Evolutionary conservation across 2,113 vertebrate species (phyloP).

Genomic region (Hemibagrus wyckioides): DNA sequence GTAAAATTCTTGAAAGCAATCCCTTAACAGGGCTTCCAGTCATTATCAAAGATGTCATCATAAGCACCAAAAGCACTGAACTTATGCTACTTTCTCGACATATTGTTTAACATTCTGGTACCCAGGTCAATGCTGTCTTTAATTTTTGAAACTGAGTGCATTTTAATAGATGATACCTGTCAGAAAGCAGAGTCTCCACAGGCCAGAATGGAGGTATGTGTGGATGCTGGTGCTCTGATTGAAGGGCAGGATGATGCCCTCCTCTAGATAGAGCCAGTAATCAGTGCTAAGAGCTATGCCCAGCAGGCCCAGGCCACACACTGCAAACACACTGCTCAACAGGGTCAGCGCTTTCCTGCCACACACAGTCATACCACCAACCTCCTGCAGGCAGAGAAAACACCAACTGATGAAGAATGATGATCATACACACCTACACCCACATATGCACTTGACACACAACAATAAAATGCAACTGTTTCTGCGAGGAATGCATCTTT

Average conservation of each 20-base stretch:
- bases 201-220: slow-evolving; percentile 88
- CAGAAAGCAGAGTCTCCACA: slow-evolving; percentile 94
- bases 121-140: background rate
- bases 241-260: slow-evolving; percentile 85
- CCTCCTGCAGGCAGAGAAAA: slow-evolving; percentile 52
- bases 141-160: background rate
- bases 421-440: background rate
- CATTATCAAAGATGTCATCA: background rate
- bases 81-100: background rate
- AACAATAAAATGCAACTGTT: background rate
- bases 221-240: slow-evolving; percentile 88
- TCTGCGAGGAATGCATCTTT: background rate
- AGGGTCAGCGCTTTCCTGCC: slow-evolving; percentile 90
- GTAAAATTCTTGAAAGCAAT: background rate
- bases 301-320: slow-evolving; percentile 87
- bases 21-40: background rate
- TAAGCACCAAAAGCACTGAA: background rate
- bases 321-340: slow-evolving; percentile 92
- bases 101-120: background rate
- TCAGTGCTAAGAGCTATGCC: slow-evolving; percentile 92
- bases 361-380: slow-evolving; percentile 81
- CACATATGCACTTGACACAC: too few species aligned
- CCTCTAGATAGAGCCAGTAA: slow-evolving; percentile 97
- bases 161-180: slow-evolving; percentile 71
- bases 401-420: slow-evolving; percentile 46